Evolutionary conservation across 2,797 vertebrate genomes (phyloP).

Genomic region (Petrocephalus sullivani): DNA sequence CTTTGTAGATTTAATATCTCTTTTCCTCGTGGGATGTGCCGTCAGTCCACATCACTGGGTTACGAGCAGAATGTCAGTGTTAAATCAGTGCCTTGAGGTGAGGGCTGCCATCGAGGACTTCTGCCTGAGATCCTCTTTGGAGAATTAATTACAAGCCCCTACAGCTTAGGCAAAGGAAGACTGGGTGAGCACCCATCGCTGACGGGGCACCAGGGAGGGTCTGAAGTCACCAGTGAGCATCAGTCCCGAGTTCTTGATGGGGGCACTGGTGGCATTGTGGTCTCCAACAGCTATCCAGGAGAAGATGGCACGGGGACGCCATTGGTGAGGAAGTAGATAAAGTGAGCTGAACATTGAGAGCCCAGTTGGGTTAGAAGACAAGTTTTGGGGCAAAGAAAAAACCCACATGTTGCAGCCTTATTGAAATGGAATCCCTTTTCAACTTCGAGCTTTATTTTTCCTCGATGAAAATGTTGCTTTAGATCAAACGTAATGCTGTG

Average conservation of each 20-base stretch:
- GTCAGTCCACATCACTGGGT: slow-evolving; percentile 13
- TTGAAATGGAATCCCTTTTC: background rate
- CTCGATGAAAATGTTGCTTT: background rate
- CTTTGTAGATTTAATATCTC: slow-evolving; percentile 47
- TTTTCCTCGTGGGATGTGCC: background rate
- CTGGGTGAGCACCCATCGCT: background rate
- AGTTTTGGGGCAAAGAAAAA: background rate
- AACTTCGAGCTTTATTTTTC: background rate
- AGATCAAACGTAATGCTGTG: background rate
- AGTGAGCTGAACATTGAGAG: background rate
- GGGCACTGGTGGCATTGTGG: background rate
- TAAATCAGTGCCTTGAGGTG: slow-evolving; percentile 58
- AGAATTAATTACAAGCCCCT: slow-evolving; percentile 19
- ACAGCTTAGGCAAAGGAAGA: background rate
- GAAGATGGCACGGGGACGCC: background rate
- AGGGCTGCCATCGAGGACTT: slow-evolving; percentile 59
- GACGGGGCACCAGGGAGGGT: background rate
- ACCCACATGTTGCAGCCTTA: background rate
- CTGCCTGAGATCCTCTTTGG: slow-evolving; percentile 2
- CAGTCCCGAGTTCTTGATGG: background rate
- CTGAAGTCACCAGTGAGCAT: background rate
- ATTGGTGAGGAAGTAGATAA: background rate
- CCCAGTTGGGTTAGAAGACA: background rate
- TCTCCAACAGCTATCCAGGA: background rate
- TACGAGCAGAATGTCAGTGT: slow-evolving; percentile 50